Percentiles rank a stretch among this genome's conserved stretches.
Evolutionary conservation across 2,113 vertebrate species (phyloP).

Genomic region (Okapia johnstoni): DNA sequence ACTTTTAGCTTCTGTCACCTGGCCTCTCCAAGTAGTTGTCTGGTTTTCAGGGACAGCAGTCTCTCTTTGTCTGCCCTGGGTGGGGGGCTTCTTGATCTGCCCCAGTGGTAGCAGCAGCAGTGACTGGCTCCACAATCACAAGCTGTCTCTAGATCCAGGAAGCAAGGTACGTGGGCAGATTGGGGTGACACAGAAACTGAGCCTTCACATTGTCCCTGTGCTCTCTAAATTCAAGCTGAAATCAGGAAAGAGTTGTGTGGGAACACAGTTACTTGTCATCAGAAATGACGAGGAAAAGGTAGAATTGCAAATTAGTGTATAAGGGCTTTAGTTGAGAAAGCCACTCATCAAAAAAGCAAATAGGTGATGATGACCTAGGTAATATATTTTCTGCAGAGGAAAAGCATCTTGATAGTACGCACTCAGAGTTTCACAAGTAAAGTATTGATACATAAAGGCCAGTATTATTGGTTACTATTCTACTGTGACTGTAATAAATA

Average conservation of each 20-base stretch:
- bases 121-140: neutral
- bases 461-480: neutral
- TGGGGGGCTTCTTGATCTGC: rapidly evolving
- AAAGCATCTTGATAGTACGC: neutral
- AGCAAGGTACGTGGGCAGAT: neutral
- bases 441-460: neutral
- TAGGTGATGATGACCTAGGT: neutral
- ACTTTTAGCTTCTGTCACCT: neutral
- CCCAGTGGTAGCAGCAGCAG: neutral
- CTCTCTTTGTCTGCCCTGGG: neutral
- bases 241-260: neutral
- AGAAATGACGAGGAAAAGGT: neutral
- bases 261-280: neutral
- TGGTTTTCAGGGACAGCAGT: neutral
- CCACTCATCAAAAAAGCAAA: neutral
- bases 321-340: neutral
- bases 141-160: neutral
- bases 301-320: neutral
- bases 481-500: neutral
- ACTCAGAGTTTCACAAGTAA: neutral
- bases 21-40: neutral
- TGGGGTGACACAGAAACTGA: neutral
- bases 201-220: neutral
- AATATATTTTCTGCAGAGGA: neutral
- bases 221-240: neutral